Evolutionary conservation across 2,888 invertebrate species (phyloP).

Genomic region (Volucella inanis): DNA sequence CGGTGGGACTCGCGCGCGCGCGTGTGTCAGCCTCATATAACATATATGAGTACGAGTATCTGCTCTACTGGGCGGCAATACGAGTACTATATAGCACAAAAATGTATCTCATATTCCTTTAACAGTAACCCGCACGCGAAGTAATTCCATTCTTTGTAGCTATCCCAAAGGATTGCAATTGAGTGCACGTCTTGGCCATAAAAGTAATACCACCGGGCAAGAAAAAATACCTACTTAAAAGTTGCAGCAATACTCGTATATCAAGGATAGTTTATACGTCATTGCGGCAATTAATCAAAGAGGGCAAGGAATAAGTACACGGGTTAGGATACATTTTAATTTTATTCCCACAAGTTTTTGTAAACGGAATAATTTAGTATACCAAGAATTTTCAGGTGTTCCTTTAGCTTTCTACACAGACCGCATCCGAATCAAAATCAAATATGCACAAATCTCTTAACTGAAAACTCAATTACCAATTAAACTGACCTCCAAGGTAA

Average conservation of each 20-base stretch:
- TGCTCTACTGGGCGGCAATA: background rate
- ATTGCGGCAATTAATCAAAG: constrained; percentile 49
- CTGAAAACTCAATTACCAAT: constrained; percentile 63
- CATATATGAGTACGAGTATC: background rate
- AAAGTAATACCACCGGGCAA: constrained; percentile 19
- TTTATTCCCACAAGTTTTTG: background rate
- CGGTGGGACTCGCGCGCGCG: constrained; percentile 5
- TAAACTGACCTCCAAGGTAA: constrained; percentile 53
- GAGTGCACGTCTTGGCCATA: constrained; percentile 58
- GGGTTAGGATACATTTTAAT: constrained; percentile 14
- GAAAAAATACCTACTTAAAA: constrained; percentile 24
- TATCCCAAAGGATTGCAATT: constrained; percentile 36
- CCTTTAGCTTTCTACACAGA: constrained; percentile 23
- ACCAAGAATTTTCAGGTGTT: background rate
- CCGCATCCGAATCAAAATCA: constrained; percentile 37
- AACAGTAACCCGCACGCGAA: background rate
- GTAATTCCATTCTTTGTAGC: constrained; percentile 23
- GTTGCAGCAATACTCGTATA: constrained; percentile 48
- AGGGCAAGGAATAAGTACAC: background rate
- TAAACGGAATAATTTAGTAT: background rate
- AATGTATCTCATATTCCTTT: constrained; percentile 17
- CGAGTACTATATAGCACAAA: background rate
- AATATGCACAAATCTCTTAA: constrained; percentile 56
- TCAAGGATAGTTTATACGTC: constrained; percentile 33
- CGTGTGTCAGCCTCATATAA: constrained; percentile 7